Conservation (phyloP, 2,113 vertebrate genomes). For the Bathybates hornii region DNA sequence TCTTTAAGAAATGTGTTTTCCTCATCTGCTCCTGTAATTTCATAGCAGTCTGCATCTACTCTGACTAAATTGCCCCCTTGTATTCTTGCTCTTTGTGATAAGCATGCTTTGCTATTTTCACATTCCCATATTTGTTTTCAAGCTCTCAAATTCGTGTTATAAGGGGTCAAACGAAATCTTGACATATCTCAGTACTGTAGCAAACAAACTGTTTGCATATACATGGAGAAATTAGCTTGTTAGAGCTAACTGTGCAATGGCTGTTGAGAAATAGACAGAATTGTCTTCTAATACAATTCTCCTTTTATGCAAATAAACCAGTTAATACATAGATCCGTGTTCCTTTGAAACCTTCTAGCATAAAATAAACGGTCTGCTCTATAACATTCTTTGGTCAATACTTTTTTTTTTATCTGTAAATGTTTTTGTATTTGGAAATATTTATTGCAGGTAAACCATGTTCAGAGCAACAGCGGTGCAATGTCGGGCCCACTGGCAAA, state of each 20-base stretch:
- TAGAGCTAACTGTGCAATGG: not conserved
- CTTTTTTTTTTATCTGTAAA: not conserved
- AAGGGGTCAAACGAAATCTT: not conserved
- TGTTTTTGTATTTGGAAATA: not conserved
- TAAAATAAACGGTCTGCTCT: not conserved
- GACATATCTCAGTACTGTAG: not conserved
- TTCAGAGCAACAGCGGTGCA: not conserved
- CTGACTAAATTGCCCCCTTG: not conserved
- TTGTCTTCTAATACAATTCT: not conserved
- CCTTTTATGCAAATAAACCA: not conserved
- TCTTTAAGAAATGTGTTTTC: conserved; percentile 9
- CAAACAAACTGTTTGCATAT: not conserved
- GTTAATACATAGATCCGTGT: not conserved
- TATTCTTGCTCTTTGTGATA: not conserved
- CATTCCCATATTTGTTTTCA: not conserved
- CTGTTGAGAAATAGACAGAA: not conserved
- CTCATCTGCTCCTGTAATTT: conserved; percentile 26
- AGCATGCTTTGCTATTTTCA: not conserved
- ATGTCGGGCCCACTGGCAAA: not conserved
- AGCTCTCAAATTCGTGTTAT: not conserved
- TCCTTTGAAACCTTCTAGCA: not conserved
- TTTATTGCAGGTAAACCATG: not conserved
- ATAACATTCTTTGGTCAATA: not conserved
- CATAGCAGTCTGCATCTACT: not conserved
- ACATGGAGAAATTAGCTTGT: not conserved